Evolutionary conservation across 2,113 vertebrate species (phyloP).

Genomic region (Melanerpes aurifrons): DNA sequence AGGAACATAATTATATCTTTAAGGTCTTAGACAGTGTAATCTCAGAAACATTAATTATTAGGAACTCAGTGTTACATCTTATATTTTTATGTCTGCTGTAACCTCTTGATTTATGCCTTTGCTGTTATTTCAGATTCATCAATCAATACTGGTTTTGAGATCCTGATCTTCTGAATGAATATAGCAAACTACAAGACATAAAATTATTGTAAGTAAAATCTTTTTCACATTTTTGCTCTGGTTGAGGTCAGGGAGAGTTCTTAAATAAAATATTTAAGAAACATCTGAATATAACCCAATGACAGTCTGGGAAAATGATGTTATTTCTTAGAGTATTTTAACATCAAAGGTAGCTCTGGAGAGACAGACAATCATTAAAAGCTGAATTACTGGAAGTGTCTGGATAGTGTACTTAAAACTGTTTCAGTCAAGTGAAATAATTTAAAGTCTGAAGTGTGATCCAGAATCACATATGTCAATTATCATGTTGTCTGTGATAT

Average conservation of each 20-base stretch:
- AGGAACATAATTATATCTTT: not conserved
- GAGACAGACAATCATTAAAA: slow-evolving; percentile 76
- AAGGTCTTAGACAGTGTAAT: slow-evolving; percentile 25
- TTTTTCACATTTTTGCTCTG: slow-evolving; percentile 71
- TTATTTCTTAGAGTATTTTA: slow-evolving; percentile 76
- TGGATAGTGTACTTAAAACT: slow-evolving; percentile 72
- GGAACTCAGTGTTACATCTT: slow-evolving; percentile 54
- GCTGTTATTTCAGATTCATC: slow-evolving; percentile 69
- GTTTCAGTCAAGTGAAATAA: slow-evolving; percentile 73
- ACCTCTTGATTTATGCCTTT: slow-evolving; percentile 68
- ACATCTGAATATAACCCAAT: slow-evolving; percentile 69
- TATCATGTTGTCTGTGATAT: slow-evolving; percentile 71
- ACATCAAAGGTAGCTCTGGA: slow-evolving; percentile 73
- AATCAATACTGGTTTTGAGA: slow-evolving; percentile 55
- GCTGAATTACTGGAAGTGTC: slow-evolving; percentile 70
- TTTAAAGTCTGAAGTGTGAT: slow-evolving; percentile 75
- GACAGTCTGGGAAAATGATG: slow-evolving; percentile 69
- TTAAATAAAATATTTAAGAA: slow-evolving; percentile 82
- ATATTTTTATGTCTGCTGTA: slow-evolving; percentile 66
- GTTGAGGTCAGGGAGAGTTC: slow-evolving; percentile 70
- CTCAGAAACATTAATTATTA: slow-evolving; percentile 63
- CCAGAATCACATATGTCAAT: slow-evolving; percentile 75
- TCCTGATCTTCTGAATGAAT: slow-evolving; percentile 62
- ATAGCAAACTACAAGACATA: slow-evolving; percentile 65
- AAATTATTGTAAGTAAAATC: slow-evolving; percentile 75